phyloP scores from a whole-genome alignment of 1,140 invertebrate genomes.

The Meloidogyne exigua region DNA sequence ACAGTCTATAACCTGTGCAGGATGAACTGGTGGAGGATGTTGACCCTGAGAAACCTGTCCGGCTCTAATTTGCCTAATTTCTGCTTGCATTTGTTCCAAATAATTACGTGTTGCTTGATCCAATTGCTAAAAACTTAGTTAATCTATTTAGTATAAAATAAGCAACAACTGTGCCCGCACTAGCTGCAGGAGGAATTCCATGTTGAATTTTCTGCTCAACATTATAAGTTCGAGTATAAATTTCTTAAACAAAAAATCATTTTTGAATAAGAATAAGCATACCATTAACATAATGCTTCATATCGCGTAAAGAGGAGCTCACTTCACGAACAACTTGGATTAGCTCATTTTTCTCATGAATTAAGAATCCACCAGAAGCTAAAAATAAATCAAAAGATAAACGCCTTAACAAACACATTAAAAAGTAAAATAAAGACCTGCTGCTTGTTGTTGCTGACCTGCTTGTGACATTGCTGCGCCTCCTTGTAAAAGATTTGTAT shows the following conservation, averaged over 20 bases:
- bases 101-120: slow-evolving; percentile 36
- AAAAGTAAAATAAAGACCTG: slow-evolving; percentile 15
- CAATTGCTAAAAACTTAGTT: not conserved
- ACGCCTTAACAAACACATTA: not conserved
- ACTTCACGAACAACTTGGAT: slow-evolving; percentile 57
- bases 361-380: slow-evolving; percentile 33
- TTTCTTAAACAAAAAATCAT: slow-evolving; percentile 57
- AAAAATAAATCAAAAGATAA: not conserved
- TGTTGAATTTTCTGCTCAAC: slow-evolving; percentile 56
- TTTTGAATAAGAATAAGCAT: not conserved
- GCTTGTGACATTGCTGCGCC: slow-evolving; percentile 11
- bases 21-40: slow-evolving; percentile 9
- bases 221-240: slow-evolving; percentile 63
- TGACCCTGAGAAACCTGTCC: slow-evolving; percentile 27
- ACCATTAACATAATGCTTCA: slow-evolving; percentile 59
- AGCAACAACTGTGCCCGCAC: not conserved
- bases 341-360: slow-evolving; percentile 61
- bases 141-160: not conserved
- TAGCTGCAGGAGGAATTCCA: slow-evolving; percentile 1
- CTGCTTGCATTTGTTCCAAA: slow-evolving; percentile 49
- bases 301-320: slow-evolving; percentile 52
- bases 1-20: slow-evolving; percentile 19
- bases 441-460: slow-evolving; percentile 33
- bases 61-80: slow-evolving; percentile 48
- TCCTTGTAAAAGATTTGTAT: slow-evolving; percentile 42